Evolutionary conservation across 2,888 invertebrate genomes (phyloP), one percentile per base, ranked within the genome.

Genomic region (Amorpha juglandis): DNA sequence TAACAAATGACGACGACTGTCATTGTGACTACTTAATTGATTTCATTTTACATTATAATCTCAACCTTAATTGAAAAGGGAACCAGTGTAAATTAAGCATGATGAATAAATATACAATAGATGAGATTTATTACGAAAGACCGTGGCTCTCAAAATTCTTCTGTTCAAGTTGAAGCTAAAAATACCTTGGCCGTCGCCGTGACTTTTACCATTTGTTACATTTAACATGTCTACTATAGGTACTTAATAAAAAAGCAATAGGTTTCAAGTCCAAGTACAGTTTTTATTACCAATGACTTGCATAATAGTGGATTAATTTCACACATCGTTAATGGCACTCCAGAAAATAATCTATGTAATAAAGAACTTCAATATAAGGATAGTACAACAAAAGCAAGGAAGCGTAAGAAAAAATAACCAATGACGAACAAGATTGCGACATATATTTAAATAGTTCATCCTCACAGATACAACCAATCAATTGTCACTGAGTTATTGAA

Each of bases 401-500:
- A 19, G 14, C 50, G 9, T 8, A 9, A 19, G 7, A 50, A 50
- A 50, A 50, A 50, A 50, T 19, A 9, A 11, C 38, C 2, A 38
- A 38, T 50, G 19, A 50, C 19, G 9, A 19, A 19, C 16, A 50
- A 1, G 16, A 50, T 8, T 50, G 50, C 19, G 50, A 50, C 50
- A 50, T 50, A 50, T 50, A 38, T 55, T 55, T 12, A 42, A 38
- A 42, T 58, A 38, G 12, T 12, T 58, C 42, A 12, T 12, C 38
- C 16, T 42, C 38, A 58, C 58, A 42, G 27, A 35, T 14, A 35
- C 6, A 9, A 38, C 38, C 55, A 55, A 38, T 45, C 16, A 35
- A 12, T 9, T 64, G 47, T 6, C 19, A 38, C 35, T 58, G 21
- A 65, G 42, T 62, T 67, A 64, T 70, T 65, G 55, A 62, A 67